phyloP scores from a whole-genome alignment of 2,797 vertebrate genomes.

The Mycteria americana region DNA sequence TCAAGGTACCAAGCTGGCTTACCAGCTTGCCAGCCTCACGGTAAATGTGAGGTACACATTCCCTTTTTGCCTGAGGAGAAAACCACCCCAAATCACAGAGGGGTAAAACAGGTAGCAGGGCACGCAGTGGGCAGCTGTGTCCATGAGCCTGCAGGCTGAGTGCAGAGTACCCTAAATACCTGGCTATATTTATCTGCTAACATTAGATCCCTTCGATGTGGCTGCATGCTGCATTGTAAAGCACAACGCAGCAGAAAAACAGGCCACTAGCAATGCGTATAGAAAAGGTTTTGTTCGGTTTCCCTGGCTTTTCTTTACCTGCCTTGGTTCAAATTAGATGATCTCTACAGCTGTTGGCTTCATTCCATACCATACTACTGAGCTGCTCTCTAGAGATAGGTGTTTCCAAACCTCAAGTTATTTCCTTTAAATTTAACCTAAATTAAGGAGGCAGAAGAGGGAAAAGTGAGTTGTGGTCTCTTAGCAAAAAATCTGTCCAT shows the following conservation, averaged over 20 bases:
- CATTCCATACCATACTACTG: background rate
- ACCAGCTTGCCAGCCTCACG: background rate
- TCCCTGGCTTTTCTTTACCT: conserved; percentile 3
- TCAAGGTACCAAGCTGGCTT: background rate
- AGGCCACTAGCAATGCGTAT: background rate
- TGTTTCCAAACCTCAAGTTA: conserved; percentile 40
- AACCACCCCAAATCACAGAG: background rate
- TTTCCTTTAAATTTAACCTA: conserved; percentile 39
- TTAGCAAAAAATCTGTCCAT: background rate
- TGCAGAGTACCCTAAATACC: background rate
- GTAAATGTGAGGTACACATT: background rate
- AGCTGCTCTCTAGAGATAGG: conserved; percentile 17
- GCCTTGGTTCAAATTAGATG: background rate
- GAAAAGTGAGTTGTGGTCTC: background rate
- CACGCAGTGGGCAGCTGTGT: background rate
- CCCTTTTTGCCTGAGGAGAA: background rate
- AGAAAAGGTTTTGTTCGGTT: background rate
- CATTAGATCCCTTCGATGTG: background rate
- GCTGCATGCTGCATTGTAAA: background rate
- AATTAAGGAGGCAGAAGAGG: background rate
- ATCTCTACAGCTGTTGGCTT: background rate
- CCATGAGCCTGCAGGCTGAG: background rate
- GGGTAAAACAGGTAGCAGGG: background rate
- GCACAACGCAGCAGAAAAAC: background rate
- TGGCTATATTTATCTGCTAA: background rate